Evolutionary conservation across 2,113 vertebrate species (phyloP).

Genomic region (Probosciger aterrimus): DNA sequence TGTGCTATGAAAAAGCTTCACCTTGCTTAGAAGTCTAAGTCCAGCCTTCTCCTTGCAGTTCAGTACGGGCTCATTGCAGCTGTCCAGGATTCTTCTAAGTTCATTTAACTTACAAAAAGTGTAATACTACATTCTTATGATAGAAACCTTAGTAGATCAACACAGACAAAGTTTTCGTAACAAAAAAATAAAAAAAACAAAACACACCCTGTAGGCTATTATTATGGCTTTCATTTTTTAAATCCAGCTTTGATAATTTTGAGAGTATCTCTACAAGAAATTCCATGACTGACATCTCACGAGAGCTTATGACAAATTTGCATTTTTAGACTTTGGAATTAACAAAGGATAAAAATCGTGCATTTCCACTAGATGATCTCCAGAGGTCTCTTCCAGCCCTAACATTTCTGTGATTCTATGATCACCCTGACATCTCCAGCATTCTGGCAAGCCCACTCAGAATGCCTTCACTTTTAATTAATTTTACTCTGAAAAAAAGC

Average conservation of each 20-base stretch:
- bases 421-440: background rate
- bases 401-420: background rate
- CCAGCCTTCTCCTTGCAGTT: background rate
- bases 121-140: background rate
- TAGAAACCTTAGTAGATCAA: background rate
- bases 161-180: background rate
- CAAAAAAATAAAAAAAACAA: fast-evolving
- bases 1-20: background rate
- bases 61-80: background rate
- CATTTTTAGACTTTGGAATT: background rate
- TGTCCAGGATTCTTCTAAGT: background rate
- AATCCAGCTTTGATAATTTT: background rate
- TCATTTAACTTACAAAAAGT: background rate
- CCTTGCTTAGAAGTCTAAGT: background rate
- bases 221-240: background rate
- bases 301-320: background rate
- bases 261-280: background rate
- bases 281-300: background rate
- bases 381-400: background rate
- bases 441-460: background rate
- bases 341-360: background rate
- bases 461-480: background rate
- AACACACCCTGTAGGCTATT: background rate
- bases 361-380: background rate
- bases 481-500: background rate